Evolutionary conservation across 2,797 vertebrate species (phyloP).

Genomic region (Glossophaga mutica): DNA sequence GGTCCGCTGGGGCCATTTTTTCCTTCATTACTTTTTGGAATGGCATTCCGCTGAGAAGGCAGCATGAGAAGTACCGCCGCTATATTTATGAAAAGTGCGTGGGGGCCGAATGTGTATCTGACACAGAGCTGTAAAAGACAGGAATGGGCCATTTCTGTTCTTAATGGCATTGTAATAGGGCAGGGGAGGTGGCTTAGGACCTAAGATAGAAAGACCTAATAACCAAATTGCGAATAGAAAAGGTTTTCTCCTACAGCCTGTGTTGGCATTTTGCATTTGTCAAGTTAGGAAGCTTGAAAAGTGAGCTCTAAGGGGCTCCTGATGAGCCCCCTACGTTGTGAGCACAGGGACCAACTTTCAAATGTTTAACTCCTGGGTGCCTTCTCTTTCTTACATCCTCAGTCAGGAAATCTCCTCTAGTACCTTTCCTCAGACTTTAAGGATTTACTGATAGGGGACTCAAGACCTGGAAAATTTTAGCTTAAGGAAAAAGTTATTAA

Average conservation of each 20-base stretch:
- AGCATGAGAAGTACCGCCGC: not conserved
- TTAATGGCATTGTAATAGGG: not conserved
- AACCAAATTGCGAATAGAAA: not conserved
- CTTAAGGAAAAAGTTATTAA: too few relatives aligned
- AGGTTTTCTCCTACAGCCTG: not conserved
- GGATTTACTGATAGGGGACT: too few relatives aligned
- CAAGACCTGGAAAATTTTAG: too few relatives aligned
- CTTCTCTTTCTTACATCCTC: not conserved
- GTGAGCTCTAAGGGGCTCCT: not conserved
- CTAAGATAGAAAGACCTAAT: not conserved
- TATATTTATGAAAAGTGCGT: not conserved
- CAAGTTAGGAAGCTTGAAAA: not conserved
- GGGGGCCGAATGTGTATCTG: not conserved
- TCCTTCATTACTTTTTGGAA: not conserved
- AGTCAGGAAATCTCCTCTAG: not conserved
- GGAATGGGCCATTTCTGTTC: not conserved
- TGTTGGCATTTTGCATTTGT: not conserved
- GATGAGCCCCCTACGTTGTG: not conserved
- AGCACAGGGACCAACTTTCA: not conserved
- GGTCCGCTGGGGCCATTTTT: not conserved
- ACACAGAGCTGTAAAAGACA: not conserved
- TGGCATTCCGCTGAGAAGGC: not conserved
- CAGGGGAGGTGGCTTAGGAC: not conserved
- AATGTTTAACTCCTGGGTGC: not conserved
- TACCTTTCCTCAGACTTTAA: not conserved